phyloP scores from a whole-genome alignment of 1,140 invertebrate genomes.

The Aphelinus atriplicis region DNA sequence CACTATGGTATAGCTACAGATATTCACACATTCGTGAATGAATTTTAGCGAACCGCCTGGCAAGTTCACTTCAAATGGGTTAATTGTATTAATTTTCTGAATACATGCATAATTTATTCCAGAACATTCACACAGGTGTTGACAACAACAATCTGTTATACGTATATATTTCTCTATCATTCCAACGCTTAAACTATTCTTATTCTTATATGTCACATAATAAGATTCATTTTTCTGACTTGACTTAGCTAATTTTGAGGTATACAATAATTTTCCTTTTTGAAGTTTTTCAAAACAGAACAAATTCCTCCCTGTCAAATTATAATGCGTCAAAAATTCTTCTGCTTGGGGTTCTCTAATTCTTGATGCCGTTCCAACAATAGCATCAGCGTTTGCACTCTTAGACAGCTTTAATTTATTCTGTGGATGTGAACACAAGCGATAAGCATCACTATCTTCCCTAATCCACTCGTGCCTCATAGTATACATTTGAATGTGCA shows the following conservation, averaged over 20 bases:
- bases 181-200: no score
- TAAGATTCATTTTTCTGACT: no score
- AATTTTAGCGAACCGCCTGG: not conserved
- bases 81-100: no score
- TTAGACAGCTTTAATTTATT: constrained; percentile 1
- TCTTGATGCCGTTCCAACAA: not conserved
- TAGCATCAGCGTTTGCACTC: not conserved
- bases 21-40: not conserved
- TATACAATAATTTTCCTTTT: constrained; percentile 3
- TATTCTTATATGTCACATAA: no score
- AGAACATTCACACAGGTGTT: no score
- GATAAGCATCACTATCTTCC: constrained; percentile 1
- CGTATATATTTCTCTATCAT: no score
- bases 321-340: not conserved
- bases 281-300: constrained; percentile 11
- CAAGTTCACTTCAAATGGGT: not conserved
- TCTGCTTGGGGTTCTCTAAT: not conserved
- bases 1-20: not conserved
- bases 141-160: no score
- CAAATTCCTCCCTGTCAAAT: not conserved
- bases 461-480: not conserved
- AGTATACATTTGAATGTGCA: not conserved
- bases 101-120: no score
- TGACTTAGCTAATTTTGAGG: not conserved
- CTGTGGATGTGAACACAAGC: not conserved